These are phyloP conservation scores for Hylaea fasciaria DNA, from an alignment of 2,888 invertebrate species.

Conservation along the genomic window DNA sequence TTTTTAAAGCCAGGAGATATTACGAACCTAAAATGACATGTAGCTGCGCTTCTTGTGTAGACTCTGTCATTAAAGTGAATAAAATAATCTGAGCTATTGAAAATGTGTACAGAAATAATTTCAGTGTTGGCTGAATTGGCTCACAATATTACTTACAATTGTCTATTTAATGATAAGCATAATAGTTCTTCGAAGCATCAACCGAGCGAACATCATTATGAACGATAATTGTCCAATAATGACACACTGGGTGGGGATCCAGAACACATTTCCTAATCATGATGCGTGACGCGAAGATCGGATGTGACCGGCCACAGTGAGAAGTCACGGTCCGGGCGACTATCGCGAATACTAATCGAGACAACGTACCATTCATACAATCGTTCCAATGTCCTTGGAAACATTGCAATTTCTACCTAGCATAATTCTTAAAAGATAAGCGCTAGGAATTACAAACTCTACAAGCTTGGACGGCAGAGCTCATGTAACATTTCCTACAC, in stretches of 20 bases:
- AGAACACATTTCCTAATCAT: slow-evolving; percentile 33
- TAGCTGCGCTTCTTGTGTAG: too few species aligned
- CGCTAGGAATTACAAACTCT: not conserved
- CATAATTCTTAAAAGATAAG: slow-evolving; percentile 4
- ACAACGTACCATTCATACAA: not conserved
- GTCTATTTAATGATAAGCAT: not conserved
- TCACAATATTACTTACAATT: not conserved
- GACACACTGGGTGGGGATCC: slow-evolving; percentile 12
- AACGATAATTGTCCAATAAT: slow-evolving; percentile 1
- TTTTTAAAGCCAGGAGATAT: not conserved
- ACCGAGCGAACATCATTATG: not conserved
- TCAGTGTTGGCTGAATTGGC: too few species aligned
- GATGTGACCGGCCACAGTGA: slow-evolving; percentile 37
- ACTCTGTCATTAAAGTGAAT: too few species aligned
- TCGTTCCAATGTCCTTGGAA: slow-evolving; percentile 5
- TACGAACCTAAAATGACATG: too few species aligned
- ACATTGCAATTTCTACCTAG: slow-evolving; percentile 2
- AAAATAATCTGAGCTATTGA: too few species aligned
- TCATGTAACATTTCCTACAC: slow-evolving; percentile 11
- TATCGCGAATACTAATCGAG: slow-evolving; percentile 32
- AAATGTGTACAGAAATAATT: too few species aligned
- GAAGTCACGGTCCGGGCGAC: slow-evolving; percentile 34
- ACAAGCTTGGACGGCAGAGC: slow-evolving; percentile 1
- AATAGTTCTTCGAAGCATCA: not conserved
- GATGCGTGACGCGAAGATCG: slow-evolving; percentile 44